Evolutionary conservation across 2,797 vertebrate genomes (phyloP).

Genomic region (Anguilla obscura): DNA sequence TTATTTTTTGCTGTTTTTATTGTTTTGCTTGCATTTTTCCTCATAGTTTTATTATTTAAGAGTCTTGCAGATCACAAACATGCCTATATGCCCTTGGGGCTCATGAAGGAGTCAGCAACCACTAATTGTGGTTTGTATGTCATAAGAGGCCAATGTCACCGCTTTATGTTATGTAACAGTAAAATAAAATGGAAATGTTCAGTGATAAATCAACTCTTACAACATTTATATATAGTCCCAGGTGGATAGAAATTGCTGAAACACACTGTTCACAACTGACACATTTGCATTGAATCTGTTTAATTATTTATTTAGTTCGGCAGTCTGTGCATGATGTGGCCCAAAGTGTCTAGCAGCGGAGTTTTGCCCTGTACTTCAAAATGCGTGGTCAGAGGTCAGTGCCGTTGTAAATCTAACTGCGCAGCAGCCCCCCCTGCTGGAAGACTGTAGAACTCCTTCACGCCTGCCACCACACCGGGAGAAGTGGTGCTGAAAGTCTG

Average conservation of each 20-base stretch:
- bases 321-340: neutral
- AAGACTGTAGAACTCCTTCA: neutral
- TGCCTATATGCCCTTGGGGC: neutral
- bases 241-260: neutral
- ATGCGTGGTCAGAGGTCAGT: neutral
- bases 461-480: neutral
- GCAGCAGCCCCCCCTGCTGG: conserved; percentile 32
- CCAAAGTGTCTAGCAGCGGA: neutral
- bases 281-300: neutral
- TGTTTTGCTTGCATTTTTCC: neutral
- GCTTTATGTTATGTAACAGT: neutral
- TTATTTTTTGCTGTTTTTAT: neutral
- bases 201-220: too few relatives aligned
- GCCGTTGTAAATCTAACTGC: neutral
- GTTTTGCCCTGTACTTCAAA: neutral
- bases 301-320: conserved; percentile 12
- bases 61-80: neutral
- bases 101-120: neutral
- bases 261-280: neutral
- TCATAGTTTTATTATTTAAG: neutral
- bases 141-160: neutral
- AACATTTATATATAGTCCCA: too few relatives aligned
- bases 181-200: neutral
- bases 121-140: neutral
- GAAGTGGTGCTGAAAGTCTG: neutral